These are phyloP conservation scores for Ophion obscuratus DNA, from an alignment of 2,888 invertebrate species.

Conservation along the genomic window DNA sequence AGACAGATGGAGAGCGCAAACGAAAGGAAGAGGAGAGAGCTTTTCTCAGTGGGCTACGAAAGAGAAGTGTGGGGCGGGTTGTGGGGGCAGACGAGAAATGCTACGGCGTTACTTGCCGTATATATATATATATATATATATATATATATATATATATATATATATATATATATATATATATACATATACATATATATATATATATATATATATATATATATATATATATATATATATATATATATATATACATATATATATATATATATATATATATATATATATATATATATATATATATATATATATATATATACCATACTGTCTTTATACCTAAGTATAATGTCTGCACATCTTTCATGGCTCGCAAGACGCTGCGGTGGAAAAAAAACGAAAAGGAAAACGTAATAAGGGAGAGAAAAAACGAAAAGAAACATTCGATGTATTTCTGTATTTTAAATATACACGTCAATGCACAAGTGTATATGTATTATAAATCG, in stretches of 20 bases:
- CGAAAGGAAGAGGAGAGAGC: conserved; percentile 47
- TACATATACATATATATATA: neutral
- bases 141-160: neutral
- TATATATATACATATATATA: neutral
- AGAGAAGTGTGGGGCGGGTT: neutral
- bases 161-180: neutral
- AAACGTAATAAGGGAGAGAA: conserved; percentile 36
- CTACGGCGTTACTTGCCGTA: neutral
- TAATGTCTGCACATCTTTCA: conserved; percentile 39
- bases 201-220: conserved; percentile 13
- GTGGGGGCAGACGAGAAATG: conserved; percentile 16
- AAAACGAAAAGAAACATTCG: conserved; percentile 29
- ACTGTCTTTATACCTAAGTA: conserved; percentile 50
- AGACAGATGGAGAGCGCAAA: conserved; percentile 53
- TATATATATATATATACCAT: conserved; percentile 14
- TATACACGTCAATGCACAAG: neutral
- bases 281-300: neutral
- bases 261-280: neutral
- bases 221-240: neutral
- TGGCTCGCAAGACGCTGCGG: conserved; percentile 18
- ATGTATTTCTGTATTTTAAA: conserved; percentile 12
- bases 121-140: neutral
- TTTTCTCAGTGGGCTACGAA: conserved; percentile 33
- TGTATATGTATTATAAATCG: conserved; percentile 2
- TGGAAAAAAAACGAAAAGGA: conserved; percentile 9